A percentile compares a stretch with the other conserved stretches of the same genome.
These are phyloP conservation scores for Oceanodroma tethys DNA, from an alignment of 2,113 vertebrate genomes.

Conservation along the genomic window DNA sequence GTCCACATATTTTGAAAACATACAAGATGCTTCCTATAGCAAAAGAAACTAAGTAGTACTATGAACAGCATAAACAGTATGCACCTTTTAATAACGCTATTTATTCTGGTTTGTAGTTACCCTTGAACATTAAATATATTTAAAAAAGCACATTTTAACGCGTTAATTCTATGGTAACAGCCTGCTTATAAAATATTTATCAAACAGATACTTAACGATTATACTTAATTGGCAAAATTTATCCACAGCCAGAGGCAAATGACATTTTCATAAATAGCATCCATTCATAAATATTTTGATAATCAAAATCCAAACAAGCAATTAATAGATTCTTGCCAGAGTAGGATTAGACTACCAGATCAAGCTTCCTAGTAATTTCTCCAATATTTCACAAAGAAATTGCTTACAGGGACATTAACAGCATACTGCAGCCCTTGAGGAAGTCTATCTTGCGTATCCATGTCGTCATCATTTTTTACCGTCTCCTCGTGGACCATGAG, in stretches of 20 bases:
- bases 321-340: conserved; percentile 61
- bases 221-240: conserved; percentile 57
- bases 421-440: conserved; percentile 91
- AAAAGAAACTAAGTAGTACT: conserved; percentile 44
- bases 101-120: conserved; percentile 34
- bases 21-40: conserved; percentile 40
- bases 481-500: conserved; percentile 97
- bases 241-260: conserved; percentile 36
- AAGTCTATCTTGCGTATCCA: conserved; percentile 85
- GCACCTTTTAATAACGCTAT: conserved; percentile 17
- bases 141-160: conserved; percentile 29
- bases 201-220: conserved; percentile 48
- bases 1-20: conserved; percentile 38
- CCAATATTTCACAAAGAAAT: conserved; percentile 54
- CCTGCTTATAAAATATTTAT: conserved; percentile 56
- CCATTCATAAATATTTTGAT: conserved; percentile 54
- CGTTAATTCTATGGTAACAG: conserved; percentile 29
- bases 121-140: conserved; percentile 30
- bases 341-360: conserved; percentile 43
- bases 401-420: conserved; percentile 92
- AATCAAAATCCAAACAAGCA: conserved; percentile 57
- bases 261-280: conserved; percentile 34
- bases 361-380: conserved; percentile 33
- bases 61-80: conserved; percentile 40
- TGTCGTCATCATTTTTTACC: conserved; percentile 88